Conservation (phyloP, 2,113 vertebrate species). For the Tyto alba region DNA sequence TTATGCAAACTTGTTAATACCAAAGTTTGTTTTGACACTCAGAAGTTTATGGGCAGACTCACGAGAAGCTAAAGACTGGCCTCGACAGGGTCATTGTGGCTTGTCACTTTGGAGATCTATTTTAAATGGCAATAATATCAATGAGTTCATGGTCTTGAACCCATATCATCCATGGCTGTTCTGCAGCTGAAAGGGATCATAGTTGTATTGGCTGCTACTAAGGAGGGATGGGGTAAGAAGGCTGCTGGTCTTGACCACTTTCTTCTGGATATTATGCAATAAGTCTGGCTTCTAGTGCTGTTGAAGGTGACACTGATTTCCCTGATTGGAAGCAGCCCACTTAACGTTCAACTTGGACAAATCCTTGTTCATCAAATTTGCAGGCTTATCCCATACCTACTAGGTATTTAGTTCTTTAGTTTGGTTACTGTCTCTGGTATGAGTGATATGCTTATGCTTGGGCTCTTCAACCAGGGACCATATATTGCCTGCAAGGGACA, state of each 20-base stretch:
- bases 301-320: not conserved
- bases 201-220: not conserved
- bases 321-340: not conserved
- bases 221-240: not conserved
- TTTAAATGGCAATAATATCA: not conserved
- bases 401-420: not conserved
- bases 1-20: not conserved
- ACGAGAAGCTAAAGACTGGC: not conserved
- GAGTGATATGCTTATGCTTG: not conserved
- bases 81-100: not conserved
- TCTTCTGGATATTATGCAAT: not conserved
- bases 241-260: not conserved
- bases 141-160: not conserved
- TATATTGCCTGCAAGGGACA: not conserved
- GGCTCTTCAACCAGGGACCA: not conserved
- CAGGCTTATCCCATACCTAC: not conserved
- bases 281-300: not conserved
- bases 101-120: not conserved
- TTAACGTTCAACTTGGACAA: not conserved
- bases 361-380: not conserved
- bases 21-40: not conserved
- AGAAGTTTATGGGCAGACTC: not conserved
- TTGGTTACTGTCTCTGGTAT: not conserved
- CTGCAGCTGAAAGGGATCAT: not conserved
- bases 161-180: accelerated